These are phyloP conservation scores for Epizoanthus rinbou DNA, from an alignment of 92 coral and sea anemone species.

Conservation along the genomic window DNA sequence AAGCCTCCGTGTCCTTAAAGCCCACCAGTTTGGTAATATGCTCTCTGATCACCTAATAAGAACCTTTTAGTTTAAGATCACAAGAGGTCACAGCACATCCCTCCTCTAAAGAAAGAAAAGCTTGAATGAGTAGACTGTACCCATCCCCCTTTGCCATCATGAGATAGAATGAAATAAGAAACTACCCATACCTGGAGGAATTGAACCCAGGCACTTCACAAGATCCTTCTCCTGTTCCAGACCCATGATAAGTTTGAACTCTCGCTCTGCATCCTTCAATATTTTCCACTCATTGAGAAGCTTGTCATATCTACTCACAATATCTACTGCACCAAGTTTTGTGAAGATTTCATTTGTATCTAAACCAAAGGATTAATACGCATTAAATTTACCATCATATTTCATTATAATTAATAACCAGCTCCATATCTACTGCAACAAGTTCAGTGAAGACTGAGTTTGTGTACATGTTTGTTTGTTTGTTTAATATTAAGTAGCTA, in stretches of 20 bases:
- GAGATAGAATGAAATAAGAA: not conserved
- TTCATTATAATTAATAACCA: too few relatives aligned
- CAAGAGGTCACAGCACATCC: not conserved
- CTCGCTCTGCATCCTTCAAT: slow-evolving; percentile 84
- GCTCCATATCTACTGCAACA: slow-evolving; percentile 59
- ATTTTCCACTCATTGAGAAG: slow-evolving; percentile 87
- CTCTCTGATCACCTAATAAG: too few relatives aligned
- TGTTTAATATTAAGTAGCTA: too few relatives aligned
- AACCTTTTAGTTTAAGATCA: too few relatives aligned
- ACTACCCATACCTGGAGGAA: slow-evolving; percentile 82
- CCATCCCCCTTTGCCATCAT: not conserved
- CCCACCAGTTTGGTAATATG: too few relatives aligned
- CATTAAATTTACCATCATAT: not conserved
- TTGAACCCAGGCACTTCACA: slow-evolving; percentile 76
- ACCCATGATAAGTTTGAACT: slow-evolving; percentile 87
- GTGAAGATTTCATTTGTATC: slow-evolving; percentile 87
- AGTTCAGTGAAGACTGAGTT: slow-evolving; percentile 65
- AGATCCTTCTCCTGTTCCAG: slow-evolving; percentile 84
- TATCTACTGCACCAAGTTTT: slow-evolving; percentile 91
- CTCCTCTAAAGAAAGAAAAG: not conserved
- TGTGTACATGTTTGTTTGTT: not conserved
- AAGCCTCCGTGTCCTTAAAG: too few relatives aligned
- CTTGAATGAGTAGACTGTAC: not conserved
- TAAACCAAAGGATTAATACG: slow-evolving; percentile 25
- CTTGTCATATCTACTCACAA: slow-evolving; percentile 81